Evolutionary conservation across 2,797 vertebrate genomes (phyloP).

Genomic region (Silurus lanzhouensis): DNA sequence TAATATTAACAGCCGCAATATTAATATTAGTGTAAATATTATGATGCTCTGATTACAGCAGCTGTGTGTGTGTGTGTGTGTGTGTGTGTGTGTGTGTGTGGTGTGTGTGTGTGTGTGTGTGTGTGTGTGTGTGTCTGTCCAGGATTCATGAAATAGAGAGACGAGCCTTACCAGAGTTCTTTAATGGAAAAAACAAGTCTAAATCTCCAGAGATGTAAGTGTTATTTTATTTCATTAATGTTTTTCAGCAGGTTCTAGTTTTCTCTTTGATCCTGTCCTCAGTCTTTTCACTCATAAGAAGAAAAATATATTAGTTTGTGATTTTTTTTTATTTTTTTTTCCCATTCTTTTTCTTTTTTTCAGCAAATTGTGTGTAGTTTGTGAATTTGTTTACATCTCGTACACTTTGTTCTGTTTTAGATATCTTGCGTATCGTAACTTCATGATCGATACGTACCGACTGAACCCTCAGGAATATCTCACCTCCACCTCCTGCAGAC

Average conservation of each 20-base stretch:
- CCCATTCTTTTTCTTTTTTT: too few species aligned
- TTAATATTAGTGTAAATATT: neutral
- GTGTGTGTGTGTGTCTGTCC: neutral
- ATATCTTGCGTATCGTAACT: slow-evolving; percentile 97
- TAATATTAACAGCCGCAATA: too few species aligned
- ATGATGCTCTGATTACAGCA: neutral
- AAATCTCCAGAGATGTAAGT: slow-evolving; percentile 53
- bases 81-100: neutral
- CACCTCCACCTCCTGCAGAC: slow-evolving; percentile 94
- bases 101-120: slow-evolving; percentile 4
- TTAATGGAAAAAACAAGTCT: slow-evolving; percentile 11
- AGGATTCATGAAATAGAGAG: slow-evolving; percentile 98
- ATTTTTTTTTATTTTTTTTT: too few species aligned
- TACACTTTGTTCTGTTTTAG: slow-evolving; percentile 64
- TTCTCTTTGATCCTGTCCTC: neutral
- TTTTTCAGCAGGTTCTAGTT: neutral
- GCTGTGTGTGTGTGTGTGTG: neutral
- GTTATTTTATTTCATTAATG: neutral
- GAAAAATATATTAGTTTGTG: too few species aligned
- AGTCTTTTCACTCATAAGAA: too few species aligned
- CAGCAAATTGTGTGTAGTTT: neutral
- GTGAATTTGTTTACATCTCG: neutral
- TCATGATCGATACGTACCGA: slow-evolving; percentile 98
- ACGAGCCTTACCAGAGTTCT: slow-evolving; percentile 44
- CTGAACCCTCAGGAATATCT: slow-evolving; percentile 97